A percentile compares a stretch with the other conserved stretches of the same genome.
Conservation (phyloP, 2,113 vertebrate species). For the Caranx melampygus region DNA sequence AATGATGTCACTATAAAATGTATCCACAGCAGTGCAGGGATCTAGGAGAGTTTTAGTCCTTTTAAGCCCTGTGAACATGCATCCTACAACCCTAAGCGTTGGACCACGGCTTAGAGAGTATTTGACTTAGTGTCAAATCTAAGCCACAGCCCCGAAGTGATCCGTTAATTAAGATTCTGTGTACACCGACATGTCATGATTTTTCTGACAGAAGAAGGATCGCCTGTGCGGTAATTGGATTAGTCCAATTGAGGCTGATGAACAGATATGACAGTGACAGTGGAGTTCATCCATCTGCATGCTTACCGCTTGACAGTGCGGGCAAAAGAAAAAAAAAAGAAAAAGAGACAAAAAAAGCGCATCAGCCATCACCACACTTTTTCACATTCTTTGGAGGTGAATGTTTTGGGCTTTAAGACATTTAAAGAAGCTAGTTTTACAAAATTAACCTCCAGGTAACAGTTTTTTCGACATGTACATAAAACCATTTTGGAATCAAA, state of each 20-base stretch:
- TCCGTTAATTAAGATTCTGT: constrained; percentile 72
- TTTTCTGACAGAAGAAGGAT: constrained; percentile 77
- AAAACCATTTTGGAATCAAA: constrained; percentile 51
- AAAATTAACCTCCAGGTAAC: constrained; percentile 57
- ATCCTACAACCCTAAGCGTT: constrained; percentile 66
- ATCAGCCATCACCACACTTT: constrained; percentile 36
- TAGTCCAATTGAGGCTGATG: constrained; percentile 67
- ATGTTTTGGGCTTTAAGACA: constrained; percentile 40
- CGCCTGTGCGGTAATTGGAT: constrained; percentile 74
- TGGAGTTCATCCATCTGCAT: constrained; percentile 72
- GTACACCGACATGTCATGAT: constrained; percentile 72
- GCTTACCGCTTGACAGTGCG: constrained; percentile 60
- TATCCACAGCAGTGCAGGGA: constrained; percentile 80
- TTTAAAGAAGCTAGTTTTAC: constrained; percentile 55
- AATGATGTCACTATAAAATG: constrained; percentile 84
- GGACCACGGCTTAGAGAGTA: constrained; percentile 62
- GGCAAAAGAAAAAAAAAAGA: constrained; percentile 36
- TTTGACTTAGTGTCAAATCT: constrained; percentile 71
- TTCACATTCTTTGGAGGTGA: constrained; percentile 23
- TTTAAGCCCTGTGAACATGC: constrained; percentile 75
- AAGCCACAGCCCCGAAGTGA: constrained; percentile 62
- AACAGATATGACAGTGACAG: constrained; percentile 71
- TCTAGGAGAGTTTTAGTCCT: constrained; percentile 64
- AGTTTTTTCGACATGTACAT: constrained; percentile 73
- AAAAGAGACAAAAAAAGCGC: not conserved